A percentile compares a stretch with the other conserved stretches of the same genome.
These are phyloP conservation scores for Tridacna crocea DNA, from an alignment of 2,888 invertebrate species.

Conservation along the genomic window DNA sequence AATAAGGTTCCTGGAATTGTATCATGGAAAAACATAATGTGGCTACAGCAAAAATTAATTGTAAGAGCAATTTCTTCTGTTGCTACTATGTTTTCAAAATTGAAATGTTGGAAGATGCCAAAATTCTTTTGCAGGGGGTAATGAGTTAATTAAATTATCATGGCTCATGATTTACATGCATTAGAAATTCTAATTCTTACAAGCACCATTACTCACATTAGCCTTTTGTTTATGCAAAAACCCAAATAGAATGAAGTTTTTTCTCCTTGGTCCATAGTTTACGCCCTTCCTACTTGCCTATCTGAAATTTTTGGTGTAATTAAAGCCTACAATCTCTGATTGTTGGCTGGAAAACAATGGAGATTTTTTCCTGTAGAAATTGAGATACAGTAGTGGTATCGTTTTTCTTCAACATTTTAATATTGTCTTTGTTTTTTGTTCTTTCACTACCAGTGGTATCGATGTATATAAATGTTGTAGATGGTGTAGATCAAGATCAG, in stretches of 20 bases:
- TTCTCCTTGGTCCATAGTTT: slow-evolving; percentile 2
- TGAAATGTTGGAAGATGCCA: not conserved
- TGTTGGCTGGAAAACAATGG: not conserved
- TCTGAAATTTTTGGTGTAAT: not conserved
- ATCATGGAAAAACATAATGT: too few relatives aligned
- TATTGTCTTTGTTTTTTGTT: too few relatives aligned
- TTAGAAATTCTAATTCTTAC: slow-evolving; percentile 21
- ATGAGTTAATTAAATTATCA: not conserved
- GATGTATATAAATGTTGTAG: too few relatives aligned
- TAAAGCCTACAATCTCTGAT: not conserved
- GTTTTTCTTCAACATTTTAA: not conserved
- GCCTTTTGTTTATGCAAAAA: slow-evolving; percentile 19
- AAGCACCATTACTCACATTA: slow-evolving; percentile 26
- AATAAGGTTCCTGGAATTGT: too few relatives aligned
- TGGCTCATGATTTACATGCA: slow-evolving; percentile 12
- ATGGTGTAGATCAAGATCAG: too few relatives aligned
- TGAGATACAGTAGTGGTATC: not conserved
- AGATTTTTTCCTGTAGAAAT: not conserved
- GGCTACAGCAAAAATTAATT: too few relatives aligned
- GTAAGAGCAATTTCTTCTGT: not conserved
- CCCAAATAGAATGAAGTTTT: not conserved
- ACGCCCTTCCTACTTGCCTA: slow-evolving; percentile 2
- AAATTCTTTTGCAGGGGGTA: not conserved
- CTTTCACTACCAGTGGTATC: too few relatives aligned
- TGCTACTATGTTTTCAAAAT: not conserved